Evolutionary conservation across 1,140 invertebrate species (phyloP), one percentile per base, ranked within the genome.

Genomic region (Odontomachus brunneus): DNA sequence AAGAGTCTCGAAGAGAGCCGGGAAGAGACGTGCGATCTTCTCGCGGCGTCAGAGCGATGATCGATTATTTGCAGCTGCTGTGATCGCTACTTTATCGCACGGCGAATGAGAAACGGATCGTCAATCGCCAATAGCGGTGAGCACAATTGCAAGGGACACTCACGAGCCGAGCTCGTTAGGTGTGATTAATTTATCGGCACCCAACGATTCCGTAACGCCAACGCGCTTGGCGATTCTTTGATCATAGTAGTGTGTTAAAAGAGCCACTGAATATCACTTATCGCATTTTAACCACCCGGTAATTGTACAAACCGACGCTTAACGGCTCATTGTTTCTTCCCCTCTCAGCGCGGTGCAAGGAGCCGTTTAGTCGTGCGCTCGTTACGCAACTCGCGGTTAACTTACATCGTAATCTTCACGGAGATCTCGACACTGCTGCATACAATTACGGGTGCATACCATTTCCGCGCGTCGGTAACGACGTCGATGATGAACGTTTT

Each of bases 261-360:
- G n/a, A n/a, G 65, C 44, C 4, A 57, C 53, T 57, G 22, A 48
- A 44, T 69, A 80, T 71, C 33, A 80, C 49, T 67, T 78, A 78
- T 44, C 33, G 12, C 49, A 14, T 17, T 80, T 17, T 26, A 80
- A 71, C 22, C 69, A 29, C 7, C n/a, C 38, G 51, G 38, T 80
- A 80, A 80, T 71, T 69, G 65, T 48, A 80, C 22, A 57, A 80
- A 22, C 38, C 19, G 22, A 38, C 38, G 9, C 22, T 71, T 80
- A 71, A 80, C 51, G n/a, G 22, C 24, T 80, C 33, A 80, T 80
- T 80, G 65, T 71, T 71, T 80, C 53, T 71, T 80, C 53, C 38
- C 26, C 53, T 59, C 38, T 80, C 57, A 44, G 29, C 38, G 22
- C n/a, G 12, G 9, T 24, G 22, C 65, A 63, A 63, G n/a, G 15